These are phyloP conservation scores for Tokudaia muenninki DNA, from an alignment of 2,797 vertebrate species.

Conservation along the genomic window DNA sequence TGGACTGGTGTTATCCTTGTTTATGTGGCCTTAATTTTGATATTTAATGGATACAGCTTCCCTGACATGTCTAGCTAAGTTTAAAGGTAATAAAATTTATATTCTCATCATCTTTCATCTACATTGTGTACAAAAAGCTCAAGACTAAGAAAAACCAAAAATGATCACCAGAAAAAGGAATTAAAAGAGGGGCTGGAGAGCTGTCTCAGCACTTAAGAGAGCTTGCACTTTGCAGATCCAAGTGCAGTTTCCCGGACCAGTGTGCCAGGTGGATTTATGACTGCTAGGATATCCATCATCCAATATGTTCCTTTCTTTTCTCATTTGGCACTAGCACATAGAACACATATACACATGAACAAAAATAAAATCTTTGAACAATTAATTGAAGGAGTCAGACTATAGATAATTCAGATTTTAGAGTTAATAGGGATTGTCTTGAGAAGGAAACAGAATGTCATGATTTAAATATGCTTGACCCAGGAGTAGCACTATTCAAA, in stretches of 20 bases:
- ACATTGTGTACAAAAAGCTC: not conserved
- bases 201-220: not conserved
- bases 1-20: not conserved
- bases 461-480: too few species aligned
- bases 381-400: not conserved
- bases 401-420: not conserved
- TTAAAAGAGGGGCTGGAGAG: not conserved
- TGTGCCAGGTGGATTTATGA: not conserved
- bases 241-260: not conserved
- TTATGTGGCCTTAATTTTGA: not conserved
- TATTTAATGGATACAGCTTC: not conserved
- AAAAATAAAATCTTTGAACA: not conserved
- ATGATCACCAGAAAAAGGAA: not conserved
- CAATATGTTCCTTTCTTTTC: not conserved
- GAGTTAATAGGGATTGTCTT: not conserved
- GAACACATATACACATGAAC: not conserved
- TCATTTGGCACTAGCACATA: not conserved
- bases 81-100: not conserved
- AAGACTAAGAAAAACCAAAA: not conserved
- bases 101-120: not conserved
- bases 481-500: too few species aligned
- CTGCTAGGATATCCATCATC: not conserved
- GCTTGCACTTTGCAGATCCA: not conserved
- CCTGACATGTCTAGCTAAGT: not conserved
- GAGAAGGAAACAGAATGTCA: not conserved